Conservation (phyloP, 2,113 vertebrate genomes). For the Nycticebus coucang region DNA sequence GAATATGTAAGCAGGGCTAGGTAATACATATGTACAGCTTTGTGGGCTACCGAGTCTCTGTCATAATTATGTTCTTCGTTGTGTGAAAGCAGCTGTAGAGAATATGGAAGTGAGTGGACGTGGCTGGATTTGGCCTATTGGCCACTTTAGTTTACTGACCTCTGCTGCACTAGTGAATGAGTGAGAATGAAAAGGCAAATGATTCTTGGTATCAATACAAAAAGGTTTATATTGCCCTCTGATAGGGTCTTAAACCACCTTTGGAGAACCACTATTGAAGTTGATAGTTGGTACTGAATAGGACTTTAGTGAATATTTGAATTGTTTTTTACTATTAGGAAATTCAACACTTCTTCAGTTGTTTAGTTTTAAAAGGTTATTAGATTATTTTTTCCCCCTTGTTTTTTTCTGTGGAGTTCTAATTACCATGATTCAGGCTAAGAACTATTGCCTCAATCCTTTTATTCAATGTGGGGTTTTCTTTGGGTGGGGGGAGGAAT, state of each 20-base stretch:
- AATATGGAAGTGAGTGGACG: neutral
- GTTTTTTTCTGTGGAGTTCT: neutral
- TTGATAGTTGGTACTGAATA: neutral
- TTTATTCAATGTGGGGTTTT: neutral
- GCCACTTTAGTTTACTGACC: neutral
- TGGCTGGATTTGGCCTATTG: neutral
- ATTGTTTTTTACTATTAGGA: slow-evolving; percentile 17
- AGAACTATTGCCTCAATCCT: neutral
- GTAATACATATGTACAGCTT: no score
- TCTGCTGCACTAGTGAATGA: neutral
- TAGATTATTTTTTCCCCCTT: neutral
- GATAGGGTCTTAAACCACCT: neutral
- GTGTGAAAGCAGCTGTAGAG: neutral
- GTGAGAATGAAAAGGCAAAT: neutral
- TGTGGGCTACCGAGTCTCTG: neutral
- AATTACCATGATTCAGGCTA: neutral
- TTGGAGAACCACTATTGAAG: neutral
- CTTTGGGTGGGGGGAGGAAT: neutral
- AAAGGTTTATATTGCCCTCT: neutral
- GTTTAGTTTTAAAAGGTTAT: neutral
- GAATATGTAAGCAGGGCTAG: neutral
- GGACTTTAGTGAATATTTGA: neutral
- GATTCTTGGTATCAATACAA: neutral
- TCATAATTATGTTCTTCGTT: neutral
- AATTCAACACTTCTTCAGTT: neutral